Conservation (phyloP, 2,113 vertebrate species). For the Sardina pilchardus region DNA sequence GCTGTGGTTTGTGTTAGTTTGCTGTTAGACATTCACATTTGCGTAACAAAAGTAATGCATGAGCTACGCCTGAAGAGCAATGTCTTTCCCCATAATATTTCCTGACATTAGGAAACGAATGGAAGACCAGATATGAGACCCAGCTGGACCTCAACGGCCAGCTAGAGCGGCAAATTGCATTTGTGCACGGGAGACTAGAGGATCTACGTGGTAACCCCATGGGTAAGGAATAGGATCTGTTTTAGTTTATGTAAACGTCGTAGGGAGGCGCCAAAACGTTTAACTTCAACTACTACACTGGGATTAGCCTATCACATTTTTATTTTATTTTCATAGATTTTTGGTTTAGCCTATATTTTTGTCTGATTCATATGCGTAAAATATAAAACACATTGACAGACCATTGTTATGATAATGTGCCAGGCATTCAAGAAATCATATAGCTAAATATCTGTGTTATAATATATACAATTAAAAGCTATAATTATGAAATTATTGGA, state of each 20-base stretch:
- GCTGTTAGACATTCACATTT: neutral
- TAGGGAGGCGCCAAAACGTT: neutral
- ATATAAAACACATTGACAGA: too few relatives aligned
- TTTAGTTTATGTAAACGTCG: neutral
- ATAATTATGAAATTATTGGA: neutral
- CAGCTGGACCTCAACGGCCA: conserved; percentile 84
- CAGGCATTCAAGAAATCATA: too few relatives aligned
- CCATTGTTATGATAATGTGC: too few relatives aligned
- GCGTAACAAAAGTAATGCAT: neutral
- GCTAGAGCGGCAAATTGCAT: conserved; percentile 78
- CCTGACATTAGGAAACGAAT: conserved; percentile 74
- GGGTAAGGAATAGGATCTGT: conserved; percentile 63
- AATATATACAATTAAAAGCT: too few relatives aligned
- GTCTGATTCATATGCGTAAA: too few relatives aligned
- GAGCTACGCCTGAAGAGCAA: neutral
- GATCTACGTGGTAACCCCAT: conserved; percentile 73
- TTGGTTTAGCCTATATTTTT: too few relatives aligned
- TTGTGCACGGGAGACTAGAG: conserved; percentile 75
- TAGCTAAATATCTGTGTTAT: too few relatives aligned
- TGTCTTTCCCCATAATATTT: neutral
- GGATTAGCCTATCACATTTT: neutral
- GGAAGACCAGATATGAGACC: conserved; percentile 84
- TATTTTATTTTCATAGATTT: too few relatives aligned
- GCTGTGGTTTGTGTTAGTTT: neutral
- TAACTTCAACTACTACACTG: neutral